Evolutionary conservation across 2,113 vertebrate genomes (phyloP).

Genomic region (Oxygymnocypris stewartii): DNA sequence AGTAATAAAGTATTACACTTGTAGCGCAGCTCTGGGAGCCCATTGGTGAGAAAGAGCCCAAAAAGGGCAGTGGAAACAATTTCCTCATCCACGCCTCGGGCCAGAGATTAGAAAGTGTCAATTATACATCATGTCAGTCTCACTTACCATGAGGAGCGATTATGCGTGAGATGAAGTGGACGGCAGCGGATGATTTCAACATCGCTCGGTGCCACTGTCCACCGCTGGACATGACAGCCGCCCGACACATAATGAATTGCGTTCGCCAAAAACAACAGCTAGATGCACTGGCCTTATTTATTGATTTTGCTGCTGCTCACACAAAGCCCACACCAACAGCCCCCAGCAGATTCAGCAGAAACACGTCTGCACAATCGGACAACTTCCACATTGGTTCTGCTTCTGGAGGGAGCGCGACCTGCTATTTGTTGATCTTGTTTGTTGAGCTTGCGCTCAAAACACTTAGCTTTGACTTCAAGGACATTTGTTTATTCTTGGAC

Average conservation of each 20-base stretch:
- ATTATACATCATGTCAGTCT: slow-evolving; percentile 59
- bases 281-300: background rate
- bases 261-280: slow-evolving; percentile 8
- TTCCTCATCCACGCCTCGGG: slow-evolving; percentile 42
- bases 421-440: slow-evolving; percentile 8
- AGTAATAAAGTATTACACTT: background rate
- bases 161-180: slow-evolving; percentile 39
- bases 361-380: background rate
- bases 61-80: slow-evolving; percentile 44
- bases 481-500: slow-evolving; percentile 22
- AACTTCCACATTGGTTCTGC: background rate
- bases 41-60: background rate
- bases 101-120: slow-evolving; percentile 53
- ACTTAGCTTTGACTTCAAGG: slow-evolving; percentile 24
- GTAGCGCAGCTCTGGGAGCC: background rate
- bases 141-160: slow-evolving; percentile 46
- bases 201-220: slow-evolving; percentile 17
- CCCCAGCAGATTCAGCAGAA: background rate
- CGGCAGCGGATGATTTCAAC: slow-evolving; percentile 12
- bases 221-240: slow-evolving; percentile 12
- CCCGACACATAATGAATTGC: background rate
- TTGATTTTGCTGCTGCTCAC: background rate
- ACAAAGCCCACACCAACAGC: background rate
- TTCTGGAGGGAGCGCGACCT: background rate
- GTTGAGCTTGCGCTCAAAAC: background rate